phyloP scores from a whole-genome alignment of 1,140 invertebrate species.

The Camponotus pennsylvanicus region DNA sequence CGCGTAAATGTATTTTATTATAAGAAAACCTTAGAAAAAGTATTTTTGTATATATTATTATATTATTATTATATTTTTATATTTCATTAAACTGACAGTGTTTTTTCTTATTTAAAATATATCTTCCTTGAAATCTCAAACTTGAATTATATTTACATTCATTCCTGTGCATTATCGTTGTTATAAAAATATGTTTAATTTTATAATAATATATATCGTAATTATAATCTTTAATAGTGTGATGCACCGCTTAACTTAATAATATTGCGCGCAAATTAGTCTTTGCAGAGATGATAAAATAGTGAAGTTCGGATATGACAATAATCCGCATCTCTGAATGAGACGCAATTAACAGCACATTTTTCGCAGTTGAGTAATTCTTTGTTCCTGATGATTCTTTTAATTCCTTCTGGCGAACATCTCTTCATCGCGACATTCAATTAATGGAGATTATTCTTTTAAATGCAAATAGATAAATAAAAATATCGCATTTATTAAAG shows the following conservation, averaged over 20 bases:
- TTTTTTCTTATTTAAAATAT: background rate
- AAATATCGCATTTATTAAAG: background rate
- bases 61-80: background rate
- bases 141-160: background rate
- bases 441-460: background rate
- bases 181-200: too few species aligned
- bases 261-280: background rate
- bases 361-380: background rate
- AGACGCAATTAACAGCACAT: conserved; percentile 28
- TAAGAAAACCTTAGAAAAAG: background rate
- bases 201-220: background rate
- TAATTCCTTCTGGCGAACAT: background rate
- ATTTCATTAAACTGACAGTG: background rate
- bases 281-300: conserved; percentile 10
- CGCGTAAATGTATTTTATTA: background rate
- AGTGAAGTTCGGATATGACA: background rate
- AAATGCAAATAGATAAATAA: background rate
- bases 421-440: background rate
- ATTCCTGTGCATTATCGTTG: background rate
- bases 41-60: background rate
- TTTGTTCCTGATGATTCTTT: conserved; percentile 24
- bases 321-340: conserved; percentile 35
- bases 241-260: background rate
- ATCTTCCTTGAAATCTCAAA: background rate
- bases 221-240: background rate